These are phyloP conservation scores for Anguilla marmorata DNA, from an alignment of 2,797 vertebrate genomes.

Conservation along the genomic window DNA sequence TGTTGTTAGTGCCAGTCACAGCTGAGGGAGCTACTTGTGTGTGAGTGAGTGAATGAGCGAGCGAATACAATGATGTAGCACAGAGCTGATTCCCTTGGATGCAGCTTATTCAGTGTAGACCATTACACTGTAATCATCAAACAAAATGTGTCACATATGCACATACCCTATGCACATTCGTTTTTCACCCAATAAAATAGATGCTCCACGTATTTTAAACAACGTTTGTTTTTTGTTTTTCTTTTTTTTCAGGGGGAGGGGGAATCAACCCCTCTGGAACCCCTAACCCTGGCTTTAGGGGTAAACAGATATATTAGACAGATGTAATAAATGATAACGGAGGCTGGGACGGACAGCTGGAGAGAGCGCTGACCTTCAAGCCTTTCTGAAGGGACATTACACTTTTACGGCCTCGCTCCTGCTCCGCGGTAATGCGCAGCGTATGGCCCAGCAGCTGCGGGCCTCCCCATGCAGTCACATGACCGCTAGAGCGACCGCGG, in stretches of 20 bases:
- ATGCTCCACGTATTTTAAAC: not conserved
- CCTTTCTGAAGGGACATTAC: constrained; percentile 48
- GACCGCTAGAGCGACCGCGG: constrained; percentile 1
- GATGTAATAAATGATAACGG: constrained; percentile 15
- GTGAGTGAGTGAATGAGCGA: too few species aligned
- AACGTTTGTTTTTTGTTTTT: not conserved
- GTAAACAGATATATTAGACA: constrained; percentile 19
- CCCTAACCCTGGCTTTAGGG: not conserved
- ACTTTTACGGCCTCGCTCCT: constrained; percentile 64
- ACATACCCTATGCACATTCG: not conserved
- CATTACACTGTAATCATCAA: too few species aligned
- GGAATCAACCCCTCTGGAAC: not conserved
- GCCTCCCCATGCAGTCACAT: constrained; percentile 30
- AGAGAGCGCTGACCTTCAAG: constrained; percentile 45
- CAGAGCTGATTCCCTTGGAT: too few species aligned
- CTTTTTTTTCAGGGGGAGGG: too few species aligned
- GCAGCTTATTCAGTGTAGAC: too few species aligned
- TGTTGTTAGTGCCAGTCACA: not conserved
- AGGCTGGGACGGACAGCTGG: constrained; percentile 46
- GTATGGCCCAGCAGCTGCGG: constrained; percentile 62
- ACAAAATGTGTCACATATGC: not conserved
- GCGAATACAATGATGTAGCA: too few species aligned
- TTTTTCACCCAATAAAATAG: not conserved
- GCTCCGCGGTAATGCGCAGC: constrained; percentile 55
- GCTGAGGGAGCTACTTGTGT: not conserved